Percentiles rank a stretch among this genome's conserved stretches.
Conservation (phyloP, 2,888 invertebrate species). For the Thera obeliscata region DNA sequence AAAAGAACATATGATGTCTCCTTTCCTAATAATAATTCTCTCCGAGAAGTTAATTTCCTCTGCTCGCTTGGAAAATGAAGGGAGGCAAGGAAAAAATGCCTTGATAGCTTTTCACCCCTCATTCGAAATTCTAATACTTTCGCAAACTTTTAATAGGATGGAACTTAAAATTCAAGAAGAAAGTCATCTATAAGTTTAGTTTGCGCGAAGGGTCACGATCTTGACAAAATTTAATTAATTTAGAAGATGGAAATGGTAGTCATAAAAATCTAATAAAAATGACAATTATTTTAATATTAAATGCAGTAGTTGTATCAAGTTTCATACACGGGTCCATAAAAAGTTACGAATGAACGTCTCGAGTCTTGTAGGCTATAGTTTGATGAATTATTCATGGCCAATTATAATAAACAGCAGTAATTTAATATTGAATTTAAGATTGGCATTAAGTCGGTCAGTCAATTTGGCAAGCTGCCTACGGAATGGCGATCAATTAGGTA, state of each 20-base stretch:
- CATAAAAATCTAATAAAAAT: constrained; percentile 21
- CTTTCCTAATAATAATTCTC: constrained; percentile 19
- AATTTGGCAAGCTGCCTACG: constrained; percentile 42
- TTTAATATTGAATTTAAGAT: constrained; percentile 56
- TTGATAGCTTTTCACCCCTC: constrained; percentile 81
- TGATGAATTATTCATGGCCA: constrained; percentile 56
- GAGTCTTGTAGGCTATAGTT: constrained; percentile 47
- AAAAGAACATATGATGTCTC: not conserved
- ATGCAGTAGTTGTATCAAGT: constrained; percentile 28
- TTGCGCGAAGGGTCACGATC: constrained; percentile 13
- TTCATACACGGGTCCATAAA: constrained; percentile 35
- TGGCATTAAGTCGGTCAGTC: constrained; percentile 44
- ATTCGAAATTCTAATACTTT: constrained; percentile 83
- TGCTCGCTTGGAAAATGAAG: constrained; percentile 49
- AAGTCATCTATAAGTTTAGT: constrained; percentile 70
- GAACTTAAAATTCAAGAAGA: constrained; percentile 79
- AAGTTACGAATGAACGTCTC: constrained; percentile 43
- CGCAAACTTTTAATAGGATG: constrained; percentile 83
- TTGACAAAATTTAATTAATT: constrained; percentile 12
- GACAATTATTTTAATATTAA: constrained; percentile 21
- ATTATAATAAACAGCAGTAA: constrained; percentile 49
- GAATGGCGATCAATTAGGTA: constrained; percentile 39
- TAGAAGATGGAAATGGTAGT: constrained; percentile 6
- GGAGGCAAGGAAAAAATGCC: constrained; percentile 69
- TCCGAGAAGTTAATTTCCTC: constrained; percentile 32